Base-by-base conservation (phyloP, 2,113 vertebrate genomes). In the Podiceps cristatus region DNA sequence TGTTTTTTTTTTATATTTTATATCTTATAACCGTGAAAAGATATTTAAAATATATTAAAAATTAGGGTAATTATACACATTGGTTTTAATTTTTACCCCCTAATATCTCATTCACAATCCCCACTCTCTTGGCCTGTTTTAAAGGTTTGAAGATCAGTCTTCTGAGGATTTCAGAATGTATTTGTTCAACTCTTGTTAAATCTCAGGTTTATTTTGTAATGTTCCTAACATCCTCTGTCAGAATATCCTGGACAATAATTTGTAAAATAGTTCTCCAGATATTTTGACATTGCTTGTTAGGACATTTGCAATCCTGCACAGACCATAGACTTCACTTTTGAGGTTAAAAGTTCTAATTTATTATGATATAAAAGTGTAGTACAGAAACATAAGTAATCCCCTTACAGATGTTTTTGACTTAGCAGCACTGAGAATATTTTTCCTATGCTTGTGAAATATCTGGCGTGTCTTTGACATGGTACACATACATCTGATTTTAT, bases 11-110 rank as follows among this genome's bases (percentile, higher is more conserved):
- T 47, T 81, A 31, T 62, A n/a, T 37, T 74, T 4, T 47, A 18
- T 24, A 0, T 47, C 28, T 27, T 72, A 31, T 31, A 14, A 37
- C 9, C 73, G 0, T 18, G 40, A 50, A 84, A 68, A 13, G 0
- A 45, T 18, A 55, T 24, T 59, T 27, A 58, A 45, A 4, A 7
- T 3, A 15, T n/a, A 37, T 29, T 72, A n/a, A 55, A 84, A 73
- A 29, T 22, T 33, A 53, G 3, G 66, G 59, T n/a, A 23, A 52
- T 40, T 74, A 9, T 18, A 78, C 45, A 31, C 3, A 37, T 4
- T 33, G 0, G 2, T 10, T 86, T 71, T 67, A 29, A 28, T 40
- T 85, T 84, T 81, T 79, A 44, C 2, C 2, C 9, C 15, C 2
- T 2, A 10, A 49, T 33, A 4, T 59, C 4, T 15, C 20, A 42